phyloP scores from a whole-genome alignment of 2,888 invertebrate species.

The Synanthedon myopaeformis region DNA sequence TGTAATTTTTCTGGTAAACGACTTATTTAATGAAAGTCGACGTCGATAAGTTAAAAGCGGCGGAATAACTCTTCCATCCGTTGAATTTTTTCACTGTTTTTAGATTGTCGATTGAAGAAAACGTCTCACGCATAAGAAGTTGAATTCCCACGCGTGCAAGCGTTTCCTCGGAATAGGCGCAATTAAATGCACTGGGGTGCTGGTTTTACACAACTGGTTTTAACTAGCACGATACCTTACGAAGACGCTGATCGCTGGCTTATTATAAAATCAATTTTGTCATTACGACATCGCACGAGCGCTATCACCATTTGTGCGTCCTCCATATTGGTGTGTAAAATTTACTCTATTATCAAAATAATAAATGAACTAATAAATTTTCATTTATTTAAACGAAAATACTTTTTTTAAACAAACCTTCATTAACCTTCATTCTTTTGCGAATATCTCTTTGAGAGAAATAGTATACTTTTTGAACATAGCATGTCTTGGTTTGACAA shows the following conservation, averaged over 20 bases:
- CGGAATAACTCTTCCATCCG: slow-evolving; percentile 25
- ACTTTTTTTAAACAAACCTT: too few relatives aligned
- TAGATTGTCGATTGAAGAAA: slow-evolving; percentile 35
- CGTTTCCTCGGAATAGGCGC: slow-evolving; percentile 35
- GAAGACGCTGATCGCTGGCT: neutral
- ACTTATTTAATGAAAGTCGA: slow-evolving; percentile 28
- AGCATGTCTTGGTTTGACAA: too few relatives aligned
- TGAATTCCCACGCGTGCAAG: slow-evolving; percentile 55
- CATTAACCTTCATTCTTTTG: too few relatives aligned
- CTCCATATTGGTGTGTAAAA: too few relatives aligned
- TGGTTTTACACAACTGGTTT: neutral
- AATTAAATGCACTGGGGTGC: slow-evolving; percentile 28
- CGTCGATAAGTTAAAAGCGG: slow-evolving; percentile 23
- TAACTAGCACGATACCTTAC: neutral
- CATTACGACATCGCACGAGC: neutral
- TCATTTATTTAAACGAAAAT: too few relatives aligned
- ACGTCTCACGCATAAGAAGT: slow-evolving; percentile 51
- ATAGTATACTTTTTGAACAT: too few relatives aligned
- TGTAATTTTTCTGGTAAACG: slow-evolving; percentile 3
- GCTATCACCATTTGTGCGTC: too few relatives aligned
- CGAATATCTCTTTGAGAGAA: too few relatives aligned
- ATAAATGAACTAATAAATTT: too few relatives aligned
- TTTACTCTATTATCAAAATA: too few relatives aligned
- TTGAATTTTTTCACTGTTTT: slow-evolving; percentile 39
- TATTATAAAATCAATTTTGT: neutral